Conservation (phyloP, 2,113 vertebrate species). For the Istiophorus platypterus region DNA sequence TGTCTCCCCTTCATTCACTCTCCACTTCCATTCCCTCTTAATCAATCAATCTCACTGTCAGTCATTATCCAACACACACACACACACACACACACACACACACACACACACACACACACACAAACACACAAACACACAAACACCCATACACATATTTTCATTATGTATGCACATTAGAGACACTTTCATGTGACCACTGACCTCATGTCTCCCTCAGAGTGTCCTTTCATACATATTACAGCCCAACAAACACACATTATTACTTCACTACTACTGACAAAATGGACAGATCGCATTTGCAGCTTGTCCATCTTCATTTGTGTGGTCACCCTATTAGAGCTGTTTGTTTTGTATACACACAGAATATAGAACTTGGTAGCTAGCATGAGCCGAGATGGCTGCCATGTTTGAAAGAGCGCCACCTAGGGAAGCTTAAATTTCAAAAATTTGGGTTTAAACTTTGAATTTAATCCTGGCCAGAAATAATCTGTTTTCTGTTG, state of each 20-base stretch:
- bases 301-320: not conserved
- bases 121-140: slow-evolving; percentile 9
- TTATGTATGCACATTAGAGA: slow-evolving; percentile 20
- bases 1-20: slow-evolving; percentile 36
- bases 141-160: slow-evolving; percentile 27
- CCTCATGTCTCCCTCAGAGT: not conserved
- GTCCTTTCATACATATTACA: not conserved
- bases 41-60: slow-evolving; percentile 51
- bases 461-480: not conserved
- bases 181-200: slow-evolving; percentile 13
- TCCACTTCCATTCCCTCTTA: slow-evolving; percentile 27
- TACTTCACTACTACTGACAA: not conserved
- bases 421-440: not conserved
- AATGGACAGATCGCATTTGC: not conserved
- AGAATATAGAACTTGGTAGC: not conserved
- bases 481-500: not conserved
- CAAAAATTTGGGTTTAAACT: not conserved
- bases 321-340: not conserved
- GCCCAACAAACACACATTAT: not conserved
- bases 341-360: not conserved
- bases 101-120: slow-evolving; percentile 9
- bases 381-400: not conserved
- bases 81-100: slow-evolving; percentile 11
- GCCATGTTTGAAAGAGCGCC: not conserved
- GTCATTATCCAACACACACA: slow-evolving; percentile 20